Evolutionary conservation across 2,113 vertebrate species (phyloP).

Genomic region (Sebastes fasciatus): DNA sequence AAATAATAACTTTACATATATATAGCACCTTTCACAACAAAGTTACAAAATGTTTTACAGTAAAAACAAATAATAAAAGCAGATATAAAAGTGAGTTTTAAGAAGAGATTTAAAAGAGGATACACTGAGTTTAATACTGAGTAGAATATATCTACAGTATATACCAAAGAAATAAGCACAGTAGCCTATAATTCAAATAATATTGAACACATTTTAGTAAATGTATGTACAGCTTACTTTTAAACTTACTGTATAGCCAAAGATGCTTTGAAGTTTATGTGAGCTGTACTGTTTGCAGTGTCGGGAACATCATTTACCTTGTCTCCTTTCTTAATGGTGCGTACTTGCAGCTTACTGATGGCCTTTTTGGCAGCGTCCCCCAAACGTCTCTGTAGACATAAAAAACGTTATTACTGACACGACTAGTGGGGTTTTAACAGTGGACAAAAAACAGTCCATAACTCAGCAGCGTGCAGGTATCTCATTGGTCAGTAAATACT

Average conservation of each 20-base stretch:
- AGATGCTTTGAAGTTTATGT: neutral
- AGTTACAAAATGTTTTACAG: neutral
- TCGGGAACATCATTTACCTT: conserved; percentile 85
- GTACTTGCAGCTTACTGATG: conserved; percentile 96
- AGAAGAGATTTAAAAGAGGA: neutral
- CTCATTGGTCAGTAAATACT: neutral
- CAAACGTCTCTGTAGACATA: conserved; percentile 90
- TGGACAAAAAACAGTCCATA: neutral
- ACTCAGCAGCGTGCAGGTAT: neutral
- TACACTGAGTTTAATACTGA: neutral
- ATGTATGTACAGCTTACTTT: neutral
- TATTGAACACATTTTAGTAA: neutral
- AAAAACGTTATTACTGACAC: conserved; percentile 2
- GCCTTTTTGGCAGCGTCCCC: conserved; percentile 99
- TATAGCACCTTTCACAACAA: neutral
- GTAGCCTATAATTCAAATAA: neutral
- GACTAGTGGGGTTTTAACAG: neutral
- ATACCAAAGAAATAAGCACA: neutral
- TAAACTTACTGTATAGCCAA: neutral
- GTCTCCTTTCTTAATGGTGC: conserved; percentile 97
- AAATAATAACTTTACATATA: neutral
- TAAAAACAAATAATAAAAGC: neutral
- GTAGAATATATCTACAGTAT: neutral
- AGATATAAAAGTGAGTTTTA: neutral
- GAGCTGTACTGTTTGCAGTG: neutral